Evolutionary conservation across 2,888 invertebrate genomes (phyloP).

Genomic region (Dryobota labecula): DNA sequence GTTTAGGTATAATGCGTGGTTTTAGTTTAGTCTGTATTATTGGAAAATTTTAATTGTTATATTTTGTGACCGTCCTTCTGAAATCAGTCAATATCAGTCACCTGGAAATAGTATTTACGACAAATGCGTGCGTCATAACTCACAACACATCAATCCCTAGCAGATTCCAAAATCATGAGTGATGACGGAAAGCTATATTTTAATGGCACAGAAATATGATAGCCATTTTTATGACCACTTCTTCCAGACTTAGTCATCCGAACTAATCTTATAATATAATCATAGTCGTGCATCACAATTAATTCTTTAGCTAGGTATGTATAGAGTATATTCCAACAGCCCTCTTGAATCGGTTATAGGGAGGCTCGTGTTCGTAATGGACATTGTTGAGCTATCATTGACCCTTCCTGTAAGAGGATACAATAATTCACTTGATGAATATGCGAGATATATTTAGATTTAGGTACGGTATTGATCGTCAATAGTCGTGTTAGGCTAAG

Average conservation of each 20-base stretch:
- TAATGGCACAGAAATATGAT: constrained; percentile 16
- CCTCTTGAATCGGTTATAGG: constrained; percentile 9
- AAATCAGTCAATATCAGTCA: not conserved
- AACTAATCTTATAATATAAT: not conserved
- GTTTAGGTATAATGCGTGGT: not conserved
- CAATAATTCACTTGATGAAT: constrained; percentile 28
- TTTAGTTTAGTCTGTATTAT: not conserved
- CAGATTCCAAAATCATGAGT: constrained; percentile 37
- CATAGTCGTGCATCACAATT: not conserved
- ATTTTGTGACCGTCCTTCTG: not conserved
- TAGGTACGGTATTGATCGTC: not conserved
- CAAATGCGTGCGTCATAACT: constrained; percentile 9
- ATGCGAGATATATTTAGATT: constrained; percentile 15
- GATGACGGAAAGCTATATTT: constrained; percentile 3
- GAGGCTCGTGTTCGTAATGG: constrained; percentile 34
- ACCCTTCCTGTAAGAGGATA: constrained; percentile 36
- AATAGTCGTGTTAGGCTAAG: not conserved
- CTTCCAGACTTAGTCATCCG: not conserved
- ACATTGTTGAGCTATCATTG: constrained; percentile 31
- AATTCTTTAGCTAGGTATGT: not conserved
- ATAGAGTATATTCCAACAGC: constrained; percentile 15
- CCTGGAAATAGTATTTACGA: not conserved
- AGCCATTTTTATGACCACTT: constrained; percentile 8
- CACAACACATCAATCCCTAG: constrained; percentile 6
- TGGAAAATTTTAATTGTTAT: not conserved